Base-by-base conservation (phyloP, 2,797 vertebrate genomes). In the Lacerta bilineata region DNA sequence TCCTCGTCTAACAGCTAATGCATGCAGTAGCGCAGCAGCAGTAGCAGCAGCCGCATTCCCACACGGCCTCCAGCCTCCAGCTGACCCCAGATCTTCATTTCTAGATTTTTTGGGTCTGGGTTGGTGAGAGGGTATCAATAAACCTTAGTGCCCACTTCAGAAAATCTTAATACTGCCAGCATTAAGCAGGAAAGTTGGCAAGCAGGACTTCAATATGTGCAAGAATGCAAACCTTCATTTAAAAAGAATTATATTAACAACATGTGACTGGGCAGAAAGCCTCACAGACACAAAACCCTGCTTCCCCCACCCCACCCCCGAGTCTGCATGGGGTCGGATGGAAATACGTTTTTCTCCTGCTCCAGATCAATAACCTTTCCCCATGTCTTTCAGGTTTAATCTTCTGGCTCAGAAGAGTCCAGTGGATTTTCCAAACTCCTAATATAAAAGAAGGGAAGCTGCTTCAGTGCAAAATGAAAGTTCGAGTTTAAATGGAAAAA, bases 391-490 rank as follows among this genome's bases (percentile, higher is more conserved):
- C 61, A 83, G 61, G 25, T 88, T 50, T 83, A 77, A 88, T 88
- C 74, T 72, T 39, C 61, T 69, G 66, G 61, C 29, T 88, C 88
- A 68, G 39, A 88, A n/a, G 36, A 68, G n/a, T 27, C 43, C 23
- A 46, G 82, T 81, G 89, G 72, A 61, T 55, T 83, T 91, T 82
- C 69, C 43, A 91, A 90, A 83, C 36, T 20, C 50, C 2, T 1
- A 68, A 72, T 83, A 50, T 68, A 88, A 91, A 93, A 92, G 83
- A n/a, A 91, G 84, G 50, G 92, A 88, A 88, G 90, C 75, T 88
- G 69, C 80, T 87, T 46, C 50, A 93, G 20, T 55, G 86, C 85
- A 79, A 80, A 10, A 74, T 72, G 93, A 82, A 83, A 87, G 68
- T 89, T 89, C 18, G 89, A 93, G 68, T 90, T 90, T 87, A 59